These are phyloP conservation scores for Steinernema carpocapsae DNA, from an alignment of 2,888 invertebrate genomes.

Conservation along the genomic window DNA sequence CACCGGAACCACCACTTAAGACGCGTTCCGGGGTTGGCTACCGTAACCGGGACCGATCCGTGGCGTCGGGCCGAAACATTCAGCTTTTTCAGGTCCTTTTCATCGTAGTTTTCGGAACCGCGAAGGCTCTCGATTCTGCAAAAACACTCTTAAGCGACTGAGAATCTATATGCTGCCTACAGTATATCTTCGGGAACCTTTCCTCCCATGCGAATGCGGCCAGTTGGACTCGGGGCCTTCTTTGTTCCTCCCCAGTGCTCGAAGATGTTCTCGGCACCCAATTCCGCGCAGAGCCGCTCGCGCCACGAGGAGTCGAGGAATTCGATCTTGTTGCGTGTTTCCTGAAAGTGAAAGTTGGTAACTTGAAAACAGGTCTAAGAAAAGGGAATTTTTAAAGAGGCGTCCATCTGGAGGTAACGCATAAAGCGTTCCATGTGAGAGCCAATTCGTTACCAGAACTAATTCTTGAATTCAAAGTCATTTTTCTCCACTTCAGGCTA, in stretches of 20 bases:
- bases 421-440: too few relatives aligned
- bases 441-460: too few relatives aligned
- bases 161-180: neutral
- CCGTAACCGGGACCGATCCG: slow-evolving; percentile 43
- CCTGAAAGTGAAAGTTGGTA: neutral
- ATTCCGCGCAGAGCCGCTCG: slow-evolving; percentile 21
- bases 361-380: too few relatives aligned
- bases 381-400: too few relatives aligned
- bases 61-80: slow-evolving; percentile 53
- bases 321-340: slow-evolving; percentile 16
- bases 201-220: slow-evolving; percentile 60
- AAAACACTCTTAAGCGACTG: neutral
- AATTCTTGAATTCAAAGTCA: too few relatives aligned
- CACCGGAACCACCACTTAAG: slow-evolving; percentile 53
- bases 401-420: too few relatives aligned
- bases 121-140: slow-evolving; percentile 20
- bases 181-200: slow-evolving; percentile 12
- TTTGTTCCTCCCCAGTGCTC: slow-evolving; percentile 56
- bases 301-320: slow-evolving; percentile 30
- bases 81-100: slow-evolving; percentile 54
- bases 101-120: slow-evolving; percentile 45
- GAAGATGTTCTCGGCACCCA: slow-evolving; percentile 52
- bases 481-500: too few relatives aligned
- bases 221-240: slow-evolving; percentile 43
- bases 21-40: slow-evolving; percentile 45